A percentile compares a stretch with the other conserved stretches of the same genome.
Evolutionary conservation across 2,113 vertebrate species (phyloP).

Genomic region (Ictalurus furcatus): DNA sequence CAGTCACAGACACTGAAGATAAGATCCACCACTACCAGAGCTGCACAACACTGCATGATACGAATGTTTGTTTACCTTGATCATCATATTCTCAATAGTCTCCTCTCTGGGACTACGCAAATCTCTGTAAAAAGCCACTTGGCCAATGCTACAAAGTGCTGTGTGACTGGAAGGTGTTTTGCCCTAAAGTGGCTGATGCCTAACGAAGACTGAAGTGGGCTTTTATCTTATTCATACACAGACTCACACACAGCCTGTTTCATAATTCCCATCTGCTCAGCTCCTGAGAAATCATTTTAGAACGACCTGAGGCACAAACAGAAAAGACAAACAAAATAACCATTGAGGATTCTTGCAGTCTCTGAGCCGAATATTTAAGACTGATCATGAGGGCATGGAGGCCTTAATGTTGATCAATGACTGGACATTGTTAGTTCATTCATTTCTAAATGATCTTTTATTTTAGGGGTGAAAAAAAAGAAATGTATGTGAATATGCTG

Average conservation of each 20-base stretch:
- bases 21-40: slow-evolving; percentile 34
- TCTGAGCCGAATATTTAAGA: background rate
- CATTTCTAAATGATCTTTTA: background rate
- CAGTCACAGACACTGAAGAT: background rate
- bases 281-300: slow-evolving; percentile 25
- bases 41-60: slow-evolving; percentile 13
- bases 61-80: slow-evolving; percentile 45
- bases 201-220: slow-evolving; percentile 7
- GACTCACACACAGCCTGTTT: slow-evolving; percentile 29
- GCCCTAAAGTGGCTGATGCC: slow-evolving; percentile 23
- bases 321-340: slow-evolving; percentile 19
- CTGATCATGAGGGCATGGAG: background rate
- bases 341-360: background rate
- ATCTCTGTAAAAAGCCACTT: slow-evolving; percentile 25
- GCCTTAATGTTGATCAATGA: background rate
- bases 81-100: slow-evolving; percentile 43
- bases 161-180: slow-evolving; percentile 24
- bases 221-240: slow-evolving; percentile 41
- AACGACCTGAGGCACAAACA: slow-evolving; percentile 20
- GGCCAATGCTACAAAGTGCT: slow-evolving; percentile 22
- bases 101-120: slow-evolving; percentile 25
- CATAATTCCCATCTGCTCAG: slow-evolving; percentile 33
- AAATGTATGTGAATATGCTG: background rate
- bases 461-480: no score
- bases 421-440: background rate